Base-by-base conservation (phyloP, 2,888 invertebrate genomes). In the Sinotaia quadrata region DNA sequence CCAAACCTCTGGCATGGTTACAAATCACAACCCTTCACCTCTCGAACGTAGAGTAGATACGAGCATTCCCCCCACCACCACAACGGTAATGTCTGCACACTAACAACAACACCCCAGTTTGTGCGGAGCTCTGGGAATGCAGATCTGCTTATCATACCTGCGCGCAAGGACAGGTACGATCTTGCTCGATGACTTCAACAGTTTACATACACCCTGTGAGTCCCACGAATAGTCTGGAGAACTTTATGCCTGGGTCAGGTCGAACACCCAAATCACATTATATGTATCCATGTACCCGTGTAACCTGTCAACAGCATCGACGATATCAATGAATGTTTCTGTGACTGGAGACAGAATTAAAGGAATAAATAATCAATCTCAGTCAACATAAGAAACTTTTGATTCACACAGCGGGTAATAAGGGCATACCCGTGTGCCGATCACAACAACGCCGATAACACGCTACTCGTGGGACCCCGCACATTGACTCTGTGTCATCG, bases 91-190 rank as follows among this genome's bases (percentile, higher is more conserved):
- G 24, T 15, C 31, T 8, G 18, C 10, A 18, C 49, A n/a, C n/a
- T n/a, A n/a, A n/a, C n/a, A n/a, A n/a, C n/a, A n/a, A n/a, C n/a
- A n/a, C n/a, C n/a, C n/a, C n/a, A n/a, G n/a, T n/a, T n/a, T n/a
- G n/a, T n/a, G n/a, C n/a, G n/a, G n/a, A n/a, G n/a, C n/a, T n/a
- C 21, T 31, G 61, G 34, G 47, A 61, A 34, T 44, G 44, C 21
- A 33, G 31, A 47, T 47, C 56, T 41, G 56, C 44, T 56, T 56
- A 65, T 56, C 65, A 65, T 65, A 54, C 54, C 54, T 65, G 65
- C 56, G 44, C 56, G 56, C 56, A 54, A 52, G 63, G 37, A 65
- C 65, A 65, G 65, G 65, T 65, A 65, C 65, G 41, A 65, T 65
- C 65, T 56, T 65, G 65, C 65, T 51, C 61, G 33, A 47, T 49